Conservation (phyloP, 2,797 vertebrate species). For the Chaetodon trifasciatus region DNA sequence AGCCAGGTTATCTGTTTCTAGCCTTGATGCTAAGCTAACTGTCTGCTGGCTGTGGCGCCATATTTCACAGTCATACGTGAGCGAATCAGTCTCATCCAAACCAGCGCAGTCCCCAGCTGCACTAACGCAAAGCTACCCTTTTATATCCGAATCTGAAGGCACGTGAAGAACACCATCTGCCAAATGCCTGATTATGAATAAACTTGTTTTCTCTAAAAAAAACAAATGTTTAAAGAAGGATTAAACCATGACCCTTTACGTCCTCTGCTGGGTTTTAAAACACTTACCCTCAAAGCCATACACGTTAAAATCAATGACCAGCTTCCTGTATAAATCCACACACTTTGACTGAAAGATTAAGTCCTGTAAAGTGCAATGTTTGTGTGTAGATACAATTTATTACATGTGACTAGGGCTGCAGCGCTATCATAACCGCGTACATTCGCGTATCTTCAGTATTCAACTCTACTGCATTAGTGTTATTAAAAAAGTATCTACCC, state of each 20-base stretch:
- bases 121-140: conserved; percentile 35
- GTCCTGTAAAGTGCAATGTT: conserved; percentile 77
- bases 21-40: background rate
- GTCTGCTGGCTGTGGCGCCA: background rate
- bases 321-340: conserved; percentile 37
- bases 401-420: conserved; percentile 12
- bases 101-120: background rate
- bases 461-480: too few relatives aligned
- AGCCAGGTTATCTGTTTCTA: background rate
- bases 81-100: background rate
- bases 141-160: conserved; percentile 63
- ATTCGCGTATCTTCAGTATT: too few relatives aligned
- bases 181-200: conserved; percentile 34
- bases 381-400: conserved; percentile 32
- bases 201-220: background rate
- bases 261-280: conserved; percentile 22
- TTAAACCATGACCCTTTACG: conserved; percentile 46
- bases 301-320: conserved; percentile 31
- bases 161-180: conserved; percentile 50
- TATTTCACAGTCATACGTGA: background rate
- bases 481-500: too few relatives aligned
- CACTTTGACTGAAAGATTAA: conserved; percentile 68
- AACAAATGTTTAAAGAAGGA: background rate
- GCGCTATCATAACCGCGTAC: too few relatives aligned
- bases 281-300: conserved; percentile 14